Evolutionary conservation across 2,113 vertebrate genomes (phyloP), one percentile per base, ranked within the genome.

Genomic region (Malaclemys terrapin): DNA sequence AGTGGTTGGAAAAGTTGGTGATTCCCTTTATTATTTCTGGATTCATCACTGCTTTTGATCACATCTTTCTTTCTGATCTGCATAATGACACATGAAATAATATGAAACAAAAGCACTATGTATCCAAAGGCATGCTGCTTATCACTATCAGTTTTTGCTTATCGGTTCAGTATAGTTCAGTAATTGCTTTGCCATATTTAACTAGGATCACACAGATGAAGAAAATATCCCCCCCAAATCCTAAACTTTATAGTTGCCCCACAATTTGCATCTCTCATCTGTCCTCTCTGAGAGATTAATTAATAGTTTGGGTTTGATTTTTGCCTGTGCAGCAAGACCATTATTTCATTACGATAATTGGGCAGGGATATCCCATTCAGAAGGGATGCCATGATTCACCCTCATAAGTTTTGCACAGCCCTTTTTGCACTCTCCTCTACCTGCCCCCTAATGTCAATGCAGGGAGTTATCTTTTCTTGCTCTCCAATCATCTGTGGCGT

Each of bases 351-450:
- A 87, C 76, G 69, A 87, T 4, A 81, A 50, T 80, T 88, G 88
- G 29, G 81, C 91, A 17, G 6, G 4, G 4, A 50, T 12, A 57
- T 5, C 22, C 53, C 69, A 69, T 42, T 84, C 24, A 69, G 56
- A 94, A 88, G 5, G 38, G 45, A 20, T 88, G 84, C 5, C 0
- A 0, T 82, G 47, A 82, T 87, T 89, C 0, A 0, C 4, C 1
- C 29, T 6, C 31, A 54, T 50, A 49, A 19, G n/a, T 31, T 54
- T 9, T 69, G 57, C 8, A 35, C 75, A 87, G 20, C 27, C 53
- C 27, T 82, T 4, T 5, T 5, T 50, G 52, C 80, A 17, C 16
- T 65, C 89, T 86, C 54, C 80, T n/a, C 35, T n/a, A 59, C 38
- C 10, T 79, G 25, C 86, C 10, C 72, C 20, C 45, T 11, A 14